Conservation (phyloP, 2,888 invertebrate genomes). For the Corbicula japonica region DNA sequence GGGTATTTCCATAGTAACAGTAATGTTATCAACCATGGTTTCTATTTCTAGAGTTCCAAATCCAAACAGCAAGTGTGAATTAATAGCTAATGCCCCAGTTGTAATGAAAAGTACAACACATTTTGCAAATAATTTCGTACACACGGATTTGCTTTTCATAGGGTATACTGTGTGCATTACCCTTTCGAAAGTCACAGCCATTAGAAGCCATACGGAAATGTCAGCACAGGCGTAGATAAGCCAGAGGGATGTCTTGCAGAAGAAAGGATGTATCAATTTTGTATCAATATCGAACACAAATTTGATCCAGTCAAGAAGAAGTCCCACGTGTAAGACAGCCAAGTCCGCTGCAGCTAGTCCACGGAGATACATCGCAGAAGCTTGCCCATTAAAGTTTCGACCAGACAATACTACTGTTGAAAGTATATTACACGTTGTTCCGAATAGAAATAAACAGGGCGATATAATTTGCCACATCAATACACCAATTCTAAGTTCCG, state of each 20-base stretch:
- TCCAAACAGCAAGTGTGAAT: slow-evolving; percentile 71
- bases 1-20: slow-evolving; percentile 21
- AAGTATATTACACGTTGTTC: slow-evolving; percentile 74
- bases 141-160: slow-evolving; percentile 65
- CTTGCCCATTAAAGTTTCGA: slow-evolving; percentile 55
- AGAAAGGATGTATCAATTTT: slow-evolving; percentile 36
- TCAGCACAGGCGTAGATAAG: slow-evolving; percentile 74
- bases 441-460: slow-evolving; percentile 72
- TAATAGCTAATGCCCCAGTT: slow-evolving; percentile 52
- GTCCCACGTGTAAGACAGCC: slow-evolving; percentile 70
- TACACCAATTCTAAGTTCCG: slow-evolving; percentile 23
- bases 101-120: slow-evolving; percentile 46
- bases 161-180: slow-evolving; percentile 73
- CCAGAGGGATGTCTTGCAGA: slow-evolving; percentile 72
- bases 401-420: slow-evolving; percentile 67
- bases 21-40: slow-evolving; percentile 14
- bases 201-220: slow-evolving; percentile 77
- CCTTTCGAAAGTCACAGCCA: slow-evolving; percentile 76
- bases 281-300: slow-evolving; percentile 62
- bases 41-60: slow-evolving; percentile 32
- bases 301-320: slow-evolving; percentile 69
- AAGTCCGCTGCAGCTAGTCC: slow-evolving; percentile 70
- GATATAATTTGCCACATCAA: slow-evolving; percentile 62
- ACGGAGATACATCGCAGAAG: slow-evolving; percentile 71
- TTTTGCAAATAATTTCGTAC: slow-evolving; percentile 57